Evolutionary conservation across 2,888 invertebrate genomes (phyloP).

Genomic region (Sphaerophoria taeniata): DNA sequence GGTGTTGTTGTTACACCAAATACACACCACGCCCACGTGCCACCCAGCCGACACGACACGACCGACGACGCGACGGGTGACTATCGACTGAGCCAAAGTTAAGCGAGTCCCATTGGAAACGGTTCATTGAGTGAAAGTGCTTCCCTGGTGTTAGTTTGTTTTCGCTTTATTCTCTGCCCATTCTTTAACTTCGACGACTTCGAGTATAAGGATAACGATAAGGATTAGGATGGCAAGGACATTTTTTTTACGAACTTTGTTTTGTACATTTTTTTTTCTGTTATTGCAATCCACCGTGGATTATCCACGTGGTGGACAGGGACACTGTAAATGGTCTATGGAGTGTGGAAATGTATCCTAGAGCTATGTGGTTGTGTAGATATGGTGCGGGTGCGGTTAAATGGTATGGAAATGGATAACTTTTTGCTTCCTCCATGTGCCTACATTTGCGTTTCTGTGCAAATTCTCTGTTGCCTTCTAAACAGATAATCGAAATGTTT

Average conservation of each 20-base stretch:
- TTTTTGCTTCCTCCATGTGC: conserved; percentile 16
- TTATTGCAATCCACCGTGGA: too few relatives aligned
- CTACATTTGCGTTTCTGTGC: neutral
- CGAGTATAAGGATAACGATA: conserved; percentile 34
- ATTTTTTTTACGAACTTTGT: conserved; percentile 58
- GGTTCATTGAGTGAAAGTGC: conserved; percentile 71
- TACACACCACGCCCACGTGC: too few relatives aligned
- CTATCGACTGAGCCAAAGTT: conserved; percentile 43
- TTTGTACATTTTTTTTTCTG: conserved; percentile 30
- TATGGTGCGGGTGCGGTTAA: conserved; percentile 64
- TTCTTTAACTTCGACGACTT: conserved; percentile 6
- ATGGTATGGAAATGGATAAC: conserved; percentile 69
- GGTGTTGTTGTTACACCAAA: neutral
- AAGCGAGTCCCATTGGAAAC: conserved; percentile 70
- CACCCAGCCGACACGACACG: neutral
- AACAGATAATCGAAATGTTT: conserved; percentile 72
- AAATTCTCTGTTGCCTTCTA: neutral
- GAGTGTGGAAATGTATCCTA: conserved; percentile 49
- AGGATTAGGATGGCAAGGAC: conserved; percentile 40
- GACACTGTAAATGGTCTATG: conserved; percentile 51
- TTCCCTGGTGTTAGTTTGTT: conserved; percentile 63
- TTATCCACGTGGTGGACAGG: conserved; percentile 42
- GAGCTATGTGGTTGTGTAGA: neutral
- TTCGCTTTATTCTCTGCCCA: conserved; percentile 17
- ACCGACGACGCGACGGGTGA: too few relatives aligned